phyloP scores from a whole-genome alignment of 2,797 vertebrate genomes.

The Adelosebastes latens region DNA sequence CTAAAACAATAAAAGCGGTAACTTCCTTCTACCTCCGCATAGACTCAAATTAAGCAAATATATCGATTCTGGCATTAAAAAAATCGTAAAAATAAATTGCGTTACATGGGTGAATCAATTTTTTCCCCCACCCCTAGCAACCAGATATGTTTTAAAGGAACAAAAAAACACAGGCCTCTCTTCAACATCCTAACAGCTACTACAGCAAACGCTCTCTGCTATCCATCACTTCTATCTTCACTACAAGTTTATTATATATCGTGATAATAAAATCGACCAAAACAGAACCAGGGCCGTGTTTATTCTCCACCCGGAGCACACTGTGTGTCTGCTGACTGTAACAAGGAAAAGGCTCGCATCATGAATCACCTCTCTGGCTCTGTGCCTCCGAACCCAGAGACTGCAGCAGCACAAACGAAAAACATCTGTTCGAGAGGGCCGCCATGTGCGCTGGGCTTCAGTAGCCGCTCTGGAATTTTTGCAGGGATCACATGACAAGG shows the following conservation, averaged over 20 bases:
- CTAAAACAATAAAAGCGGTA: too few species aligned
- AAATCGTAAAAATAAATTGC: too few species aligned
- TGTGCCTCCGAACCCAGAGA: slow-evolving; percentile 66
- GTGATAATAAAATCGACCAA: slow-evolving; percentile 34
- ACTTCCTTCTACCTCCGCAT: too few species aligned
- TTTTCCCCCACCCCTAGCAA: too few species aligned
- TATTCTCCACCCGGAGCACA: slow-evolving; percentile 52
- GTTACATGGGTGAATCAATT: too few species aligned
- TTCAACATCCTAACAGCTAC: neutral
- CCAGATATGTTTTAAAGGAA: slow-evolving; percentile 3
- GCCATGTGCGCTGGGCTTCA: slow-evolving; percentile 75
- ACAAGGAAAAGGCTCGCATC: slow-evolving; percentile 74
- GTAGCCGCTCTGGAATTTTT: slow-evolving; percentile 77
- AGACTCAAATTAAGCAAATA: too few species aligned
- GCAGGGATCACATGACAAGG: slow-evolving; percentile 77
- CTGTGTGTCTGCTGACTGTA: slow-evolving; percentile 68
- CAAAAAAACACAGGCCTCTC: neutral
- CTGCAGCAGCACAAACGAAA: slow-evolving; percentile 82
- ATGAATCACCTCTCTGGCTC: slow-evolving; percentile 83
- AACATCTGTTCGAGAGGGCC: slow-evolving; percentile 83
- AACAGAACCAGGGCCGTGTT: slow-evolving; percentile 59
- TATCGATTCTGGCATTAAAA: too few species aligned
- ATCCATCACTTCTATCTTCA: slow-evolving; percentile 29
- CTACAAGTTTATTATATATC: slow-evolving; percentile 33
- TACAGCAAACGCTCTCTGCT: neutral